Evolutionary conservation across 2,797 vertebrate genomes (phyloP).

Genomic region (Ceryle rudis): DNA sequence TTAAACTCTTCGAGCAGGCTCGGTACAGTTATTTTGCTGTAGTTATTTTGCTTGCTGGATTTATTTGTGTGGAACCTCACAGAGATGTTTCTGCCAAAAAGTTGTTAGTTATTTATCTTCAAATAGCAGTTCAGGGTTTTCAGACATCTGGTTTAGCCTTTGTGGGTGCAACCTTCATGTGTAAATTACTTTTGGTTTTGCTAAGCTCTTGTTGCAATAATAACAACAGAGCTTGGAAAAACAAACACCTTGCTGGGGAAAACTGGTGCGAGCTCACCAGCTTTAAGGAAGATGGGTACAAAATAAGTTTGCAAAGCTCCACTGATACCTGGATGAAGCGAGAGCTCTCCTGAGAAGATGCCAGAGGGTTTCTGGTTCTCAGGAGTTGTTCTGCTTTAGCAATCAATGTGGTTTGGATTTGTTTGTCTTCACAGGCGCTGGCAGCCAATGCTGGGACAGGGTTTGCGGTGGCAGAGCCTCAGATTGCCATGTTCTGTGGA

Average conservation of each 20-base stretch:
- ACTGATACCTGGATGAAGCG: neutral
- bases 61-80: neutral
- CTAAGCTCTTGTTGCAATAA: neutral
- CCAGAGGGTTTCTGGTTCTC: neutral
- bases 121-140: neutral
- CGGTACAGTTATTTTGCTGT: neutral
- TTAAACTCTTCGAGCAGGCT: neutral
- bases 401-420: neutral
- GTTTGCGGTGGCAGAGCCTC: conserved; percentile 93
- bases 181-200: neutral
- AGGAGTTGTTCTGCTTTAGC: neutral
- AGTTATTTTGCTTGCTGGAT: neutral
- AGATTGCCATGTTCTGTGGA: conserved; percentile 97
- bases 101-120: neutral
- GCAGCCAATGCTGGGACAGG: conserved; percentile 93
- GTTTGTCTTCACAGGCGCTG: conserved; percentile 81
- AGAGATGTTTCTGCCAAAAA: neutral
- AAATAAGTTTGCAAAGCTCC: neutral
- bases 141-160: neutral
- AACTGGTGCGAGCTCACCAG: neutral
- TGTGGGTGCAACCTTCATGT: neutral
- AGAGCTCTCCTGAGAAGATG: neutral
- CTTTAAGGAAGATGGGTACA: neutral
- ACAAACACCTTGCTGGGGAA: neutral
- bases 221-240: neutral